Base-by-base conservation (phyloP, 2,888 invertebrate genomes). In the Dryococelus australis region DNA sequence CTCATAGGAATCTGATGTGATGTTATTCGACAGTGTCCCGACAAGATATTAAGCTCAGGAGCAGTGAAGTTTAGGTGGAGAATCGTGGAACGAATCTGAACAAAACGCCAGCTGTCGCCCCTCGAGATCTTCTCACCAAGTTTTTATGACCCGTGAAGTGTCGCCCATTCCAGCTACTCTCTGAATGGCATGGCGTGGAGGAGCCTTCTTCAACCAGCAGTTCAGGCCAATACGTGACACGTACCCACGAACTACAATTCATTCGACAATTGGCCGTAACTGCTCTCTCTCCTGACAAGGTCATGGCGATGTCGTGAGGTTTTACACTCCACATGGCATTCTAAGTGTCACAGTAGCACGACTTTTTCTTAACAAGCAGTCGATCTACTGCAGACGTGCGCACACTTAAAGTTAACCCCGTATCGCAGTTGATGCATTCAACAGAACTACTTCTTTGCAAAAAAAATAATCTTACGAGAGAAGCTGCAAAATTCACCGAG, bases 211-310 rank as follows among this genome's bases (percentile, higher is more conserved):
- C 65, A 20, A 9, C 65, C 65, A 20, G 24, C 65, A 20, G 24
- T 65, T 65, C 65, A 20, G 2, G 24, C 65, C 65, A 65, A 65
- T n/a, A 65, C 65, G 65, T 47, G 47, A 13, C 47, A 47, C 47
- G 47, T 47, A 47, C 47, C 8, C 65, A n/a, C 65, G 65, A n/a
- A 65, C 65, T n/a, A 65, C 65, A 65, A 65, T 65, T 65, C 65
- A 65, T n/a, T n/a, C 65, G 65, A n/a, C 65, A 65, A 65, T 65
- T 65, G 65, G 65, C n/a, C n/a, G 65, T 65, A 65, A 65, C 65
- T 20, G 24, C 65, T 65, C 65, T 65, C 65, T 65, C 65, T 65
- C 65, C 65, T 65, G 65, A 20, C 24, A 65, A 65, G 65, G 65
- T 16, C 65, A 65, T n/a, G 65, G 65, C 65, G 24, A 65, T n/a